Base-by-base conservation (phyloP, 1,140 invertebrate genomes). In the Bombyx mandarina region DNA sequence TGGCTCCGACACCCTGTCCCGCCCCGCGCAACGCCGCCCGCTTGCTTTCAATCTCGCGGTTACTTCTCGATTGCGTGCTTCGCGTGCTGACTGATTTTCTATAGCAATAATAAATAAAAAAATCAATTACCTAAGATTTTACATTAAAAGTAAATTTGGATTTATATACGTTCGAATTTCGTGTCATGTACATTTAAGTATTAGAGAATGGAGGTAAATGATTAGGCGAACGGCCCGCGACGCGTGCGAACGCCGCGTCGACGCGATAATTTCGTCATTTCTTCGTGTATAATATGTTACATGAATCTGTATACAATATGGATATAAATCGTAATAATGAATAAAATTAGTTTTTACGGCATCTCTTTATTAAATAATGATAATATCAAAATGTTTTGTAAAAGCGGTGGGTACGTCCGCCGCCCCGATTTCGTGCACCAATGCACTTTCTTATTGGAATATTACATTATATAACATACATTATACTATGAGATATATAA, bases 71-170 rank as follows among this genome's bases (percentile, higher is more conserved):
- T 89, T 88, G 86, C 85, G 86, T 89, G 88, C 88, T 89, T 89
- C 81, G 88, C 88, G 88, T 89, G 88, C 88, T 88, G 88, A 88
- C 88, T 89, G 88, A 89, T 89, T 89, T 89, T 89, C 88, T 88
- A 89, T 89, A 89, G 88, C 88, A 89, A 89, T 89, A 18, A 18
- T 18, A 18, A 18, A 18, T 88, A 89, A 88, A 88, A 86, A 88
- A 88, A 86, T 88, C 86, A 89, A 89, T 89, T 89, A 89, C 88
- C 86, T 89, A 89, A 88, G 86, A 87, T 88, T 88, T 89, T 88
- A 89, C 88, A 89, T 89, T 87, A 35, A 86, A 88, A 86, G 76
- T 89, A 85, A 86, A 87, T 87, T 87, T 87, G 82, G 80, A 86
- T 84, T 86, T 87, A 87, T 87, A 87, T 86, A 87, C 82, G 82